phyloP scores from a whole-genome alignment of 2,888 invertebrate genomes.

The Tipula confusa region DNA sequence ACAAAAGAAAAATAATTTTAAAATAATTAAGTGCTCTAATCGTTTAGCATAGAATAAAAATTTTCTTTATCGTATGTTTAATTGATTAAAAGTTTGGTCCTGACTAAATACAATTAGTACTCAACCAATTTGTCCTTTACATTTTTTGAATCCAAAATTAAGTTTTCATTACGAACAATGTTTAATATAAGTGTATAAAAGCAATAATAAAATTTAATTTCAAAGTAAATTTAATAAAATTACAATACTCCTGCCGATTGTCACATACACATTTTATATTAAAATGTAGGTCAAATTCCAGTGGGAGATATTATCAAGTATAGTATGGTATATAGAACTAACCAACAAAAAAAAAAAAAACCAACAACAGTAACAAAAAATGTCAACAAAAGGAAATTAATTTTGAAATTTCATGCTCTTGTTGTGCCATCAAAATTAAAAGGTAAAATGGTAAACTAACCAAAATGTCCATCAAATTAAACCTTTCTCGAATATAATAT shows the following conservation, averaged over 20 bases:
- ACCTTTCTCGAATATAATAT: not conserved
- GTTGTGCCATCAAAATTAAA: not conserved
- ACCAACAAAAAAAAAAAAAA: not conserved
- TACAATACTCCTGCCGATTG: not conserved
- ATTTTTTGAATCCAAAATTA: not conserved
- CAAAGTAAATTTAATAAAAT: not conserved
- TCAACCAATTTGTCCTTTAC: not conserved
- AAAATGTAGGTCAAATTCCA: not conserved
- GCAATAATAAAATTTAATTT: not conserved
- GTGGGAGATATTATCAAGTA: not conserved
- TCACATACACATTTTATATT: not conserved
- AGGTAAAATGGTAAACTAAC: not conserved
- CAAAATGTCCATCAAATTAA: not conserved
- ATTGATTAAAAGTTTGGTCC: no score
- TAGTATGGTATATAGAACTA: not conserved
- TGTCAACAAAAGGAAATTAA: conserved; percentile 8
- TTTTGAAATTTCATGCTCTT: not conserved
- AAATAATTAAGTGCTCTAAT: no score
- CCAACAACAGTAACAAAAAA: not conserved
- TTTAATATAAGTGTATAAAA: not conserved
- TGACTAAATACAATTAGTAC: no score
- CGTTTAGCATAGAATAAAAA: no score
- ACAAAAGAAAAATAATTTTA: no score
- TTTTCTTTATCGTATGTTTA: no score
- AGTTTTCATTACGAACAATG: not conserved